Evolutionary conservation across 2,888 invertebrate species (phyloP).

Genomic region (Drosophila macrothrix): DNA sequence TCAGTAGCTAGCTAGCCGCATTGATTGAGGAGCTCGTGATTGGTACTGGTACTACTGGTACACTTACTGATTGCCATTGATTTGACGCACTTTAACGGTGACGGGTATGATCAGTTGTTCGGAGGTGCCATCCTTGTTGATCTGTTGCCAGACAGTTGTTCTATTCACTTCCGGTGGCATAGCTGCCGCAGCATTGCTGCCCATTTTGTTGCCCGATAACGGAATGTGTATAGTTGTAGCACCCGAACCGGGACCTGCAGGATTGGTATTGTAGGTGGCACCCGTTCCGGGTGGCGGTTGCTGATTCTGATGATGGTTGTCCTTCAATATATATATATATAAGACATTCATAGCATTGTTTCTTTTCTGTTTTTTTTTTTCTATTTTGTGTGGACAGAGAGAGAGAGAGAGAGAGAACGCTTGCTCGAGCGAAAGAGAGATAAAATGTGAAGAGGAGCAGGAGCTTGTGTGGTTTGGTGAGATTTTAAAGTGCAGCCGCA

Average conservation of each 20-base stretch:
- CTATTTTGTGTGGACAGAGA: slow-evolving; percentile 12
- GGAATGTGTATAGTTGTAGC: slow-evolving; percentile 87
- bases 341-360: slow-evolving; percentile 48
- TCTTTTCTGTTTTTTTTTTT: slow-evolving; percentile 28
- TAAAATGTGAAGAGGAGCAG: slow-evolving; percentile 18
- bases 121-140: slow-evolving; percentile 88
- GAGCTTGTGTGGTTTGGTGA: slow-evolving; percentile 14
- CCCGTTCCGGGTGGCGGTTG: slow-evolving; percentile 80
- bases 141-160: slow-evolving; percentile 97
- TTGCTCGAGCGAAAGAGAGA: slow-evolving; percentile 15
- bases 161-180: slow-evolving; percentile 97
- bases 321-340: slow-evolving; percentile 75
- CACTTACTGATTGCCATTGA: slow-evolving; percentile 85
- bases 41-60: slow-evolving; percentile 13
- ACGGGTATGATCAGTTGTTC: slow-evolving; percentile 83
- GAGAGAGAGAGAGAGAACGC: slow-evolving; percentile 13
- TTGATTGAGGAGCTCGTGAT: neutral
- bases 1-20: slow-evolving; percentile 33
- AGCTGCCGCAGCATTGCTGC: slow-evolving; percentile 87
- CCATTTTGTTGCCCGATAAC: slow-evolving; percentile 86
- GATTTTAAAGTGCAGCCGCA: slow-evolving; percentile 1
- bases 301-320: slow-evolving; percentile 79
- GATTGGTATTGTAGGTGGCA: slow-evolving; percentile 81
- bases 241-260: slow-evolving; percentile 49
- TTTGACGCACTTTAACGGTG: slow-evolving; percentile 83